A percentile compares a stretch with the other conserved stretches of the same genome.
Evolutionary conservation across 2,888 invertebrate genomes (phyloP).

Genomic region (Bimastos eiseni): DNA sequence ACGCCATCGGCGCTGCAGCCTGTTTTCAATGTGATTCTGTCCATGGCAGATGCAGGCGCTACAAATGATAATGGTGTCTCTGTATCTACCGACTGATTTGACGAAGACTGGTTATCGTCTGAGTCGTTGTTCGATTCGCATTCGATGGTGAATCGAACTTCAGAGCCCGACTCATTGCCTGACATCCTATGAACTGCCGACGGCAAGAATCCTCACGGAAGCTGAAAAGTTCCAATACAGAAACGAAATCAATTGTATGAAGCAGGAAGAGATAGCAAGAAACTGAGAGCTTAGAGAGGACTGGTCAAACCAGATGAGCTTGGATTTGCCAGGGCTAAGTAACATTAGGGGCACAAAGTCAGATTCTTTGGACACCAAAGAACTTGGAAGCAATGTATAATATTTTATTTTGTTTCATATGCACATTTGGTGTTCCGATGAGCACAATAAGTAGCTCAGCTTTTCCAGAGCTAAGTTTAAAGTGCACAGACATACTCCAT

Average conservation of each 20-base stretch:
- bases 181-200: neutral
- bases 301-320: too few species aligned
- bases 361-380: too few species aligned
- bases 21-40: neutral
- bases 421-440: too few species aligned
- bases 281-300: too few species aligned
- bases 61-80: neutral
- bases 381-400: too few species aligned
- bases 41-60: neutral
- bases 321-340: too few species aligned
- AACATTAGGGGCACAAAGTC: too few species aligned
- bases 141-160: conserved; percentile 22
- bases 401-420: too few species aligned
- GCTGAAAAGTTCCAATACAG: neutral
- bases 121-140: conserved; percentile 8
- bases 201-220: neutral
- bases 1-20: neutral
- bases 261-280: too few species aligned
- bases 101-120: conserved; percentile 2
- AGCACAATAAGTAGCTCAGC: too few species aligned
- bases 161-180: neutral
- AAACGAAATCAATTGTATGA: neutral
- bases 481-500: too few species aligned
- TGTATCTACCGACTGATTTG: neutral
- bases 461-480: too few species aligned